phyloP scores from a whole-genome alignment of 1,140 invertebrate genomes.

The Drosophila albomicans region DNA sequence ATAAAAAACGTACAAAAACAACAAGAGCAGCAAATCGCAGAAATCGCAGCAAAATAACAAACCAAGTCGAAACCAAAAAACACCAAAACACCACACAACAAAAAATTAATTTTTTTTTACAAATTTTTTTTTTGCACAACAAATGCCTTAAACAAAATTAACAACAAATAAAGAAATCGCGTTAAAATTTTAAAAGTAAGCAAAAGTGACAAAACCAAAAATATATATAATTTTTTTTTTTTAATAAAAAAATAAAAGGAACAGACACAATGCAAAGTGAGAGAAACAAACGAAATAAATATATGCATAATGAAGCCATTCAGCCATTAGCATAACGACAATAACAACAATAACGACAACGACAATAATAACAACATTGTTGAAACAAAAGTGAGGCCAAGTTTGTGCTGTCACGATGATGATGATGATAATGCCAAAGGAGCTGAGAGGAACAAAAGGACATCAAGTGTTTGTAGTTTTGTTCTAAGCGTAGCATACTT shows the following conservation, averaged over 20 bases:
- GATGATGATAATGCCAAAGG: conserved; percentile 17
- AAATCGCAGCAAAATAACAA: conserved; percentile 27
- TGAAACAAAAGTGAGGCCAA: conserved; percentile 32
- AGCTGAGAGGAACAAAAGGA: conserved; percentile 18
- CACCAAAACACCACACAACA: conserved; percentile 6
- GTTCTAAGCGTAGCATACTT: conserved; percentile 26
- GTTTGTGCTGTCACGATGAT: background rate
- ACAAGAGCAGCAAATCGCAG: conserved; percentile 50
- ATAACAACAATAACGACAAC: conserved; percentile 34
- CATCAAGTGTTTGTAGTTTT: conserved; percentile 58
- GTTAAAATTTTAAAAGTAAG: conserved; percentile 8
- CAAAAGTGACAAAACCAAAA: background rate
- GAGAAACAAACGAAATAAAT: conserved; percentile 22
- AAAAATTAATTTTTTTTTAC: conserved; percentile 49
- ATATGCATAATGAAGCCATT: background rate
- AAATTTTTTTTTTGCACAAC: conserved; percentile 54
- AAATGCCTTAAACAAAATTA: conserved; percentile 36
- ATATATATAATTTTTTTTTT: conserved; percentile 9
- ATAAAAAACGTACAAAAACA: conserved; percentile 24
- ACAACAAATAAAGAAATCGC: background rate
- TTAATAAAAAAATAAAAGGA: background rate
- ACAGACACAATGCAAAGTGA: conserved; percentile 21
- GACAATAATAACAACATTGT: conserved; percentile 17
- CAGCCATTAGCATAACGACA: conserved; percentile 38
- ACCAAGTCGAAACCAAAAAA: background rate